phyloP scores from a whole-genome alignment of 1,140 invertebrate genomes.

The Aphaenogaster rudis region DNA sequence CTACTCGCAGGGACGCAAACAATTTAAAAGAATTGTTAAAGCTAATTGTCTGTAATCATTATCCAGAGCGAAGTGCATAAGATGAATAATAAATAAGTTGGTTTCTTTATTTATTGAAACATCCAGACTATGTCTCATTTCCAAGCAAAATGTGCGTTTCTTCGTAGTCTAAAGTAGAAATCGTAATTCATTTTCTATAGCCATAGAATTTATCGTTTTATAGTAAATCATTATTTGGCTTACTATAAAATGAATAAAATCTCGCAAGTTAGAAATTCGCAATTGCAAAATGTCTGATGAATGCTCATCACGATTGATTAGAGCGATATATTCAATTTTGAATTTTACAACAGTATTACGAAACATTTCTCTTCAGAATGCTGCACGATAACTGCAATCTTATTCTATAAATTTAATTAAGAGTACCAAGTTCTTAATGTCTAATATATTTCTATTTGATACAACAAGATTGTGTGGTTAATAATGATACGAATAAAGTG shows the following conservation, averaged over 20 bases:
- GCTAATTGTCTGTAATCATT: constrained; percentile 77
- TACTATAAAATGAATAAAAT: not conserved
- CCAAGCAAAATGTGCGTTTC: constrained; percentile 15
- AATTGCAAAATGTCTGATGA: not conserved
- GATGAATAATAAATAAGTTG: constrained; percentile 81
- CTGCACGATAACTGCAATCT: not conserved
- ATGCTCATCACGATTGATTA: not conserved
- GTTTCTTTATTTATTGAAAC: constrained; percentile 84
- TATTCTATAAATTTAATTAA: constrained; percentile 32
- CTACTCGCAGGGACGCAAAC: constrained; percentile 73
- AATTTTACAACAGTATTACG: not conserved
- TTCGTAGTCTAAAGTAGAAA: not conserved
- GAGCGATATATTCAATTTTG: not conserved
- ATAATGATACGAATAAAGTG: constrained; percentile 23
- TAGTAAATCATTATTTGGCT: not conserved
- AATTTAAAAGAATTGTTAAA: constrained; percentile 79
- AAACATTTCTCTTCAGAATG: not conserved
- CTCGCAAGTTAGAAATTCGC: not conserved
- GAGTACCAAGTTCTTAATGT: constrained; percentile 4
- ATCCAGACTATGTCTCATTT: constrained; percentile 25
- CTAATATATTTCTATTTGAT: constrained; percentile 34
- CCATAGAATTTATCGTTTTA: constrained; percentile 29
- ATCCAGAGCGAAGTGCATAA: constrained; percentile 81
- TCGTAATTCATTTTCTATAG: constrained; percentile 4
- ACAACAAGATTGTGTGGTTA: constrained; percentile 15